Percentiles rank a stretch among this genome's conserved stretches.
These are phyloP conservation scores for Oegoconia quadripuncta DNA, from an alignment of 2,888 invertebrate genomes.

Conservation along the genomic window DNA sequence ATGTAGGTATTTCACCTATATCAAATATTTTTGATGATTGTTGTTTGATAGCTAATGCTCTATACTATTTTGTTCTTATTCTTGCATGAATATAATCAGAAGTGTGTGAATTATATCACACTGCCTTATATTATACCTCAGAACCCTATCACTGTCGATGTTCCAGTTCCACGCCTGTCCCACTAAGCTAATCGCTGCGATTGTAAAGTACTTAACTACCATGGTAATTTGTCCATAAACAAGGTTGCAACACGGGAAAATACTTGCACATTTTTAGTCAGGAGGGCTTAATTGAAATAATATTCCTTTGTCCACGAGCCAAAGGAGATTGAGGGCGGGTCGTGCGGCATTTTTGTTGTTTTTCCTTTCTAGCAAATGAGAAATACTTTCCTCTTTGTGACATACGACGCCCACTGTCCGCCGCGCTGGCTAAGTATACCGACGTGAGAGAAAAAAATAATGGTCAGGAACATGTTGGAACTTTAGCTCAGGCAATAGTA, in stretches of 20 bases:
- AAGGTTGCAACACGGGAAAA: constrained; percentile 34
- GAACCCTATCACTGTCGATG: no score
- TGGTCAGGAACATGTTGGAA: no score
- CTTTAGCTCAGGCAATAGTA: no score
- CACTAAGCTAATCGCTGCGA: no score
- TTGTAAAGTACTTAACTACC: not conserved
- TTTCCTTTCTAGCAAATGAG: constrained; percentile 58
- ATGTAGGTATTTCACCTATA: no score
- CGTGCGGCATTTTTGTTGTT: constrained; percentile 57
- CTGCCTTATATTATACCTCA: no score
- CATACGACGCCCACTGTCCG: constrained; percentile 55
- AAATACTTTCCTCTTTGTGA: constrained; percentile 70
- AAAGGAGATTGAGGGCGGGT: constrained; percentile 60
- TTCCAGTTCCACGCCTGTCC: no score
- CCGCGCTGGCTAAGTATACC: constrained; percentile 39
- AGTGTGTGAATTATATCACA: no score
- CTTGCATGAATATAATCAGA: no score
- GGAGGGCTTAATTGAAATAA: constrained; percentile 65
- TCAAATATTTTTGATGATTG: no score
- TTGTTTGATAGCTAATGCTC: no score
- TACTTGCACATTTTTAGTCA: constrained; percentile 38
- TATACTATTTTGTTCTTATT: no score
- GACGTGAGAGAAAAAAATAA: constrained; percentile 29
- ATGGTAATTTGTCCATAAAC: not conserved
- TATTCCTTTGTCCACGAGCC: constrained; percentile 61